Evolutionary conservation across 92 coral and sea anemone genomes (phyloP).

Genomic region (Porites rus): DNA sequence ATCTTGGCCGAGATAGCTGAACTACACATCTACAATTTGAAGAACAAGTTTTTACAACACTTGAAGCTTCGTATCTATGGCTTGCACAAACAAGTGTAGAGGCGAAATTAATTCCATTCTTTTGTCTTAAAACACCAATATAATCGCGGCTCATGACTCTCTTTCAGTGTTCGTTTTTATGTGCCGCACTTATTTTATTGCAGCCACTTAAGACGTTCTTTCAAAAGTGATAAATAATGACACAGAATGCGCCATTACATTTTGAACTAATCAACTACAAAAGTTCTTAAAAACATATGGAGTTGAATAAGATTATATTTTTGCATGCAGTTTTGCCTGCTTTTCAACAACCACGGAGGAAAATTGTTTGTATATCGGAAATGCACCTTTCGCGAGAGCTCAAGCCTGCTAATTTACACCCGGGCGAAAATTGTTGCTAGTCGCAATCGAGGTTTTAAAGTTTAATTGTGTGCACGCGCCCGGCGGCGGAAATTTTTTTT

Average conservation of each 20-base stretch:
- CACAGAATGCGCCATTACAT: not conserved
- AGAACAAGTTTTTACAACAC: not conserved
- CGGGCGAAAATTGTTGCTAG: not conserved
- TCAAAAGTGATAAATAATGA: constrained; percentile 38
- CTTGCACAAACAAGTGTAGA: constrained; percentile 5
- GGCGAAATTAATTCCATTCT: constrained; percentile 14
- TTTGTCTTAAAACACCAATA: constrained; percentile 27
- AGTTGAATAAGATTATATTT: not conserved
- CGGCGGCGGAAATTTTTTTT: not conserved
- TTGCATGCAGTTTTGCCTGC: constrained; percentile 2
- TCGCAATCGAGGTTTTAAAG: constrained; percentile 8
- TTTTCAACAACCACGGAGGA: constrained; percentile 13
- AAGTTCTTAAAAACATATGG: not conserved
- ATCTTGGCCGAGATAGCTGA: not conserved
- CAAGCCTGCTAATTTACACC: constrained; percentile 13
- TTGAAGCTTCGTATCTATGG: not conserved
- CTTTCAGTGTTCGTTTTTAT: constrained; percentile 11
- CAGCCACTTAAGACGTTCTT: constrained; percentile 40
- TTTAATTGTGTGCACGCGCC: not conserved
- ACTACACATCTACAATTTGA: not conserved
- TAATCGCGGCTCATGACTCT: constrained; percentile 21
- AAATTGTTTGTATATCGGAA: constrained; percentile 15
- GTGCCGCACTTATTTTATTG: constrained; percentile 30
- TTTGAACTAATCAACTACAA: not conserved
- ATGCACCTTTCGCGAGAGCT: not conserved